Percentiles rank a stretch among this genome's conserved stretches.
phyloP scores from a whole-genome alignment of 2,113 vertebrate genomes.

The Ageneiosus marmoratus region DNA sequence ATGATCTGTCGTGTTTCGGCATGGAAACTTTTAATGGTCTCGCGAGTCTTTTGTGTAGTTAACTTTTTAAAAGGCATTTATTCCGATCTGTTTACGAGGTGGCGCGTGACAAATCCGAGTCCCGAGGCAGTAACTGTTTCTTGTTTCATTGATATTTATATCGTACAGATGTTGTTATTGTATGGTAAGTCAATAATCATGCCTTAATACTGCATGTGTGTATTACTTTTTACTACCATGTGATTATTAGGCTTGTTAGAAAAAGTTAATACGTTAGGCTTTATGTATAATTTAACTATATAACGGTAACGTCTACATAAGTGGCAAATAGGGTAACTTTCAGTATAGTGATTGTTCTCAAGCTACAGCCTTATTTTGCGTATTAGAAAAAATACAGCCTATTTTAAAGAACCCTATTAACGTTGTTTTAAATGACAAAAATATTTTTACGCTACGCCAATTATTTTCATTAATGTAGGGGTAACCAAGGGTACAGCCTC shows the following conservation, averaged over 20 bases:
- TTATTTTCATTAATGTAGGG: not conserved
- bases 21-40: slow-evolving; percentile 75
- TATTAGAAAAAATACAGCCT: not conserved
- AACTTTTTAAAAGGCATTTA: slow-evolving; percentile 67
- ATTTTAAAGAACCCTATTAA: not conserved
- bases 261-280: not conserved
- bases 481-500: not conserved
- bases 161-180: slow-evolving; percentile 1
- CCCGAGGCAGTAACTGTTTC: not conserved
- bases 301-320: not conserved
- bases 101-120: slow-evolving; percentile 48
- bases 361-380: not conserved
- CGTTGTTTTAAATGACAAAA: not conserved
- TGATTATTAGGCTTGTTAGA: not conserved
- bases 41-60: slow-evolving; percentile 57
- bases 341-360: not conserved
- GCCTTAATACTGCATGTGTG: slow-evolving; percentile 5
- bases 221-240: not conserved
- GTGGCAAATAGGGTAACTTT: not conserved
- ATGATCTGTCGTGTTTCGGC: slow-evolving; percentile 33
- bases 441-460: not conserved
- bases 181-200: not conserved
- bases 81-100: slow-evolving; percentile 57
- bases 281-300: not conserved
- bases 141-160: not conserved